Conservation (phyloP, 2,888 invertebrate genomes). For the Panorpa germanica region DNA sequence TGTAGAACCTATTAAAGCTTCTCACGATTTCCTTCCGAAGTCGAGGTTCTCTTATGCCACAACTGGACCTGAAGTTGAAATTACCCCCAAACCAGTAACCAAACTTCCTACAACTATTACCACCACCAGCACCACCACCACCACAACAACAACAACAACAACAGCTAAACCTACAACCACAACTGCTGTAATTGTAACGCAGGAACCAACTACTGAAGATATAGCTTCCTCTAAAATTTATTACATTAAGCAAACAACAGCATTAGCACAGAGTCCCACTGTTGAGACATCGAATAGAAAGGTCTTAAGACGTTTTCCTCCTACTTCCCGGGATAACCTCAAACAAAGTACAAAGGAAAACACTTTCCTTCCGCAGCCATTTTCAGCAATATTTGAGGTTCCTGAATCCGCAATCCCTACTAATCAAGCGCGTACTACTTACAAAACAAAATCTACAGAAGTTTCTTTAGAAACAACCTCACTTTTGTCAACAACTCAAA, state of each 20-base stretch:
- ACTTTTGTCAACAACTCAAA: conserved; percentile 12
- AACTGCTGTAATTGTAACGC: conserved; percentile 10
- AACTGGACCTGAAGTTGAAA: too few relatives aligned
- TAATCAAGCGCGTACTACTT: too few relatives aligned
- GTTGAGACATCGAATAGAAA: too few relatives aligned
- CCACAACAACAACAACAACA: conserved; percentile 17
- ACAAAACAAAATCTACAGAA: too few relatives aligned
- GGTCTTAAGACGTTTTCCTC: too few relatives aligned
- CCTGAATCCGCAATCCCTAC: too few relatives aligned
- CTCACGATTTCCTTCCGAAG: not conserved
- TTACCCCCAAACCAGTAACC: conserved; percentile 16
- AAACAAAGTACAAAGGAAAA: too few relatives aligned
- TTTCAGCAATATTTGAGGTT: too few relatives aligned
- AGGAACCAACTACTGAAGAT: conserved; percentile 10
- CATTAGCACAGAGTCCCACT: too few relatives aligned
- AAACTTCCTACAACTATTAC: conserved; percentile 10
- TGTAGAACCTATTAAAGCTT: not conserved
- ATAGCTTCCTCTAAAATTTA: conserved; percentile 7
- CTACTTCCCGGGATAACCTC: too few relatives aligned
- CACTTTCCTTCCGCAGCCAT: too few relatives aligned
- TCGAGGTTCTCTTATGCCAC: not conserved
- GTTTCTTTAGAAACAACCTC: too few relatives aligned
- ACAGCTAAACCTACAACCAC: conserved; percentile 24
- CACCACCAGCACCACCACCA: conserved; percentile 15
- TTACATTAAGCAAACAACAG: conserved; percentile 8